These are phyloP conservation scores for Agriopis aurantiaria DNA, from an alignment of 2,888 invertebrate species.

Conservation along the genomic window DNA sequence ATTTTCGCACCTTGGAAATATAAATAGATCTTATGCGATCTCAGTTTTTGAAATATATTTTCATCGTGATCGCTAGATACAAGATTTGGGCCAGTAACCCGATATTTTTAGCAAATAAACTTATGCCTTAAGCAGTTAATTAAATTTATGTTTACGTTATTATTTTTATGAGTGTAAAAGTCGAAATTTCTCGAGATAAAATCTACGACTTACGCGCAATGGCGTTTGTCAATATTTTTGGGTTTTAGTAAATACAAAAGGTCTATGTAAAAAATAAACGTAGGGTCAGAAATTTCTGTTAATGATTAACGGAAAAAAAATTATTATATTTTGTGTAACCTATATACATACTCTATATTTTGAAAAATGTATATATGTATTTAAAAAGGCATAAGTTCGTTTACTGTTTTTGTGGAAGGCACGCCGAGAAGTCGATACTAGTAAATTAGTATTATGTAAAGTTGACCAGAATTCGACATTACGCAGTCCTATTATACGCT, in stretches of 20 bases:
- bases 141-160: not conserved
- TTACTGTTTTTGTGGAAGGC: constrained; percentile 38
- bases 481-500: constrained; percentile 71
- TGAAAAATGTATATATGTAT: too few species aligned
- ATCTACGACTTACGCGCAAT: not conserved
- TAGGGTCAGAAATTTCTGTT: too few species aligned
- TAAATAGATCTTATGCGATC: constrained; percentile 8
- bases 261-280: too few species aligned
- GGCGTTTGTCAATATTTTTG: too few species aligned
- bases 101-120: constrained; percentile 5
- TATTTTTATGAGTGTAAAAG: not conserved
- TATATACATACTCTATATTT: too few species aligned
- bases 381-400: constrained; percentile 18
- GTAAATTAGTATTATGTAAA: constrained; percentile 78
- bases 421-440: constrained; percentile 75
- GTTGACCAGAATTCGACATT: constrained; percentile 85
- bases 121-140: not conserved
- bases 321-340: too few species aligned
- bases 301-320: too few species aligned
- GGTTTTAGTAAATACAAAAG: too few species aligned
- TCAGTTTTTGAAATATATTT: not conserved
- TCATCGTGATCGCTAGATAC: not conserved
- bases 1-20: constrained; percentile 31
- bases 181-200: not conserved
- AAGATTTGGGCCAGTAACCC: not conserved